Evolutionary conservation across 2,888 invertebrate genomes (phyloP).

Genomic region (Mythimna vitellina): DNA sequence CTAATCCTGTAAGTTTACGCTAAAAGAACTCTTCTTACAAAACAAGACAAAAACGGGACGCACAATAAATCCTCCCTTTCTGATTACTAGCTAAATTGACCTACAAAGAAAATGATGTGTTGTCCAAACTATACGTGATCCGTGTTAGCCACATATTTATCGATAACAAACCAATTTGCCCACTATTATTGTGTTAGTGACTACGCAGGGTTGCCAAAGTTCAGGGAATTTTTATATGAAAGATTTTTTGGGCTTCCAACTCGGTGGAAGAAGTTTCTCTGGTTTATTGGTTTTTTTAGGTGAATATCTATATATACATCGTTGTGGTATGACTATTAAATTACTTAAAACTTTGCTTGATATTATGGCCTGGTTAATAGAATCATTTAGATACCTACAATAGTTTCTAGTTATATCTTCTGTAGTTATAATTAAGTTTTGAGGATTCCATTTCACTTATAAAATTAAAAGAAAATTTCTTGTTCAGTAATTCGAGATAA

Average conservation of each 20-base stretch:
- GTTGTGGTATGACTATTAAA: neutral
- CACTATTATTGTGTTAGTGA: constrained; percentile 72
- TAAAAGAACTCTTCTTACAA: neutral
- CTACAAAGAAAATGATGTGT: constrained; percentile 68
- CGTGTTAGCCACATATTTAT: constrained; percentile 72
- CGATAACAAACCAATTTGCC: constrained; percentile 76
- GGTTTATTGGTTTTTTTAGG: constrained; percentile 7
- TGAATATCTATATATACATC: too few relatives aligned
- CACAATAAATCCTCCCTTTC: constrained; percentile 52
- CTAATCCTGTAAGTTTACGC: neutral
- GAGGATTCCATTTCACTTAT: too few relatives aligned
- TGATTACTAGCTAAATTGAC: constrained; percentile 66
- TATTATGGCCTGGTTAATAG: too few relatives aligned
- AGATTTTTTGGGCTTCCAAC: constrained; percentile 8
- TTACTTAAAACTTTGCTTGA: neutral
- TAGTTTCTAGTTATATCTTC: too few relatives aligned
- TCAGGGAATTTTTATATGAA: constrained; percentile 12
- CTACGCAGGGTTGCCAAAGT: constrained; percentile 42
- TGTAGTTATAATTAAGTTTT: too few relatives aligned
- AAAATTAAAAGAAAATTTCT: too few relatives aligned
- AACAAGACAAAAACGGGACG: constrained; percentile 41
- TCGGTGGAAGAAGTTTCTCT: neutral
- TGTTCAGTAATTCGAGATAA: too few relatives aligned
- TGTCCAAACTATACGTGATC: constrained; percentile 71
- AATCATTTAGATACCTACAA: too few relatives aligned